A percentile compares a stretch with the other conserved stretches of the same genome.
phyloP scores from a whole-genome alignment of 2,797 vertebrate species.

The Gobionotothen gibberifrons region DNA sequence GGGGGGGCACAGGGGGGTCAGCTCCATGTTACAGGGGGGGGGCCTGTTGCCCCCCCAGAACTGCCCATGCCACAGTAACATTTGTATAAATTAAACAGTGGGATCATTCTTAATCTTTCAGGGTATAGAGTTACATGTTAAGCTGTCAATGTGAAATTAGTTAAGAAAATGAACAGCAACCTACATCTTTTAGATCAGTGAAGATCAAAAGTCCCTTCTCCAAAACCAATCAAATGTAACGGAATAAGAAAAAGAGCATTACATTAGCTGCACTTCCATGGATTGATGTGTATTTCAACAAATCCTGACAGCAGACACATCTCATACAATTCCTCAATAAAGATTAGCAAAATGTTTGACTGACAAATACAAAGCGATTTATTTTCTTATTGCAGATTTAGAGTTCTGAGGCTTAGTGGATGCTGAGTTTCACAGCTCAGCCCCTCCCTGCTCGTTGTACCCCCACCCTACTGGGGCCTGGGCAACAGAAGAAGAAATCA shows the following conservation, averaged over 20 bases:
- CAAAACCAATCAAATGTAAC: background rate
- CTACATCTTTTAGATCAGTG: background rate
- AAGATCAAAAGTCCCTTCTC: background rate
- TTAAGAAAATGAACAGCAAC: background rate
- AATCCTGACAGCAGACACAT: slow-evolving; percentile 48
- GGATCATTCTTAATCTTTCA: background rate
- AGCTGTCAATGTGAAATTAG: background rate
- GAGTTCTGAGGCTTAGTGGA: slow-evolving; percentile 54
- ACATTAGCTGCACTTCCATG: slow-evolving; percentile 20
- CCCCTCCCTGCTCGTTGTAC: slow-evolving; percentile 61
- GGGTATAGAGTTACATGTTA: background rate
- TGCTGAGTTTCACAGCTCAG: slow-evolving; percentile 52
- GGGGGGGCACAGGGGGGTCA: too few relatives aligned
- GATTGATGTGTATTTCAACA: slow-evolving; percentile 34
- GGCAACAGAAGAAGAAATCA: slow-evolving; percentile 72
- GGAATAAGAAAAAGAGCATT: background rate
- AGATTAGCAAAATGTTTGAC: slow-evolving; percentile 50
- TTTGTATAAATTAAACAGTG: background rate
- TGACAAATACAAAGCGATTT: slow-evolving; percentile 61
- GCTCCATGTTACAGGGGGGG: too few relatives aligned
- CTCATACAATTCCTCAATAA: slow-evolving; percentile 37
- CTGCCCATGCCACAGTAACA: too few relatives aligned
- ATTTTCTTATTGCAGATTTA: slow-evolving; percentile 41
- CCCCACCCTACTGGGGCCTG: slow-evolving; percentile 56
- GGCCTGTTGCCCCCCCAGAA: too few relatives aligned